phyloP scores from a whole-genome alignment of 1,140 invertebrate species.

The Medauroidea extradentata region DNA sequence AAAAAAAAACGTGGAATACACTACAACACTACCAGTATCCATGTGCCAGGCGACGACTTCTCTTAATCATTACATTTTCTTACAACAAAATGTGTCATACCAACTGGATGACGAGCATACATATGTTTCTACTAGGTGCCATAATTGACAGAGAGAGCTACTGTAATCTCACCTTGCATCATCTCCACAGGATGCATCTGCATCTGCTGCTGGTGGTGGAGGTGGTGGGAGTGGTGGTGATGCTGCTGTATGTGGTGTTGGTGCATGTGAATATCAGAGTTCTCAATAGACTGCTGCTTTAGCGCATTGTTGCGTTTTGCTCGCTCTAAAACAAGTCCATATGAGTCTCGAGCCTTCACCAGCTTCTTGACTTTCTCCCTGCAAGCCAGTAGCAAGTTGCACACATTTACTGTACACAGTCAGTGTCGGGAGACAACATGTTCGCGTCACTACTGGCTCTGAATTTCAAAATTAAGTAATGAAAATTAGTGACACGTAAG shows the following conservation, averaged over 20 bases:
- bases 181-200: neutral
- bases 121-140: neutral
- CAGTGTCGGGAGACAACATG: no score
- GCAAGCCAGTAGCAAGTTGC: conserved; percentile 36
- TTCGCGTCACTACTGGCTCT: no score
- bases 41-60: no score
- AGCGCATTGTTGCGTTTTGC: conserved; percentile 57
- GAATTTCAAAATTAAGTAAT: no score
- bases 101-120: neutral
- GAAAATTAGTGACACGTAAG: no score
- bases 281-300: conserved; percentile 31
- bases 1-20: no score
- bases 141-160: neutral
- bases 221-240: no score
- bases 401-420: no score
- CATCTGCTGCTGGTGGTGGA: neutral
- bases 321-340: conserved; percentile 78
- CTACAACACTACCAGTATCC: no score
- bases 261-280: neutral
- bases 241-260: neutral
- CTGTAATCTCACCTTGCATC: neutral
- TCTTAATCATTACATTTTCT: no score
- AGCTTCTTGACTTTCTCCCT: conserved; percentile 71
- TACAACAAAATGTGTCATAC: no score
- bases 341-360: conserved; percentile 83